Evolutionary conservation across 2,797 vertebrate species (phyloP).

Genomic region (Gallinago stenura): DNA sequence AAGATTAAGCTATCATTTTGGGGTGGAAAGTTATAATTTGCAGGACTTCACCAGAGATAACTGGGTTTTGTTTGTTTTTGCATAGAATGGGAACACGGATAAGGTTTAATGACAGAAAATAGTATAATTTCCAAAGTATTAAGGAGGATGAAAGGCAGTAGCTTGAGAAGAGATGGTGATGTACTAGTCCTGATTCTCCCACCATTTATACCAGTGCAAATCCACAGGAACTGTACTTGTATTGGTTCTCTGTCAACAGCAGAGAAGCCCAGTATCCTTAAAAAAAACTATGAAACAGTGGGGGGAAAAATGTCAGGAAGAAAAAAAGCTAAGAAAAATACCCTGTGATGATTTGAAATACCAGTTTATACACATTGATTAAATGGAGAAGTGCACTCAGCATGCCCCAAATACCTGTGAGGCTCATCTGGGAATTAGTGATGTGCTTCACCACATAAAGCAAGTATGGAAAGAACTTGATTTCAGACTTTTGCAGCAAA

Average conservation of each 20-base stretch:
- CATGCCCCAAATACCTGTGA: neutral
- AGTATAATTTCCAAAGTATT: neutral
- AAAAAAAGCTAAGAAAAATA: neutral
- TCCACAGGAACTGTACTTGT: neutral
- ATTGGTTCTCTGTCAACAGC: neutral
- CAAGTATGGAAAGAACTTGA: neutral
- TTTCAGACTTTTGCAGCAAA: neutral
- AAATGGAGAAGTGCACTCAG: neutral
- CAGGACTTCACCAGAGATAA: neutral
- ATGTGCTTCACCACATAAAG: neutral
- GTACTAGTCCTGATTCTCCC: neutral
- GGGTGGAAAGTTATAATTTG: neutral
- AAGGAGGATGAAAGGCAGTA: neutral
- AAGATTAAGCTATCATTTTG: slow-evolving; percentile 37
- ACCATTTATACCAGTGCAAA: neutral
- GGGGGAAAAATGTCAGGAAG: neutral
- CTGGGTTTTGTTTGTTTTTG: neutral
- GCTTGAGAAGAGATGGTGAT: neutral
- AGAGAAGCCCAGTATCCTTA: neutral
- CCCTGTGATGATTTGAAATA: neutral
- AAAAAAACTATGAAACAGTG: neutral
- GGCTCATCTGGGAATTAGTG: neutral
- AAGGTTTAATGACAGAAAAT: neutral
- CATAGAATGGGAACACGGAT: neutral
- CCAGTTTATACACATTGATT: neutral